Evolutionary conservation across 2,888 invertebrate genomes (phyloP), one percentile per base, ranked within the genome.

Genomic region (Nudaria mundana): DNA sequence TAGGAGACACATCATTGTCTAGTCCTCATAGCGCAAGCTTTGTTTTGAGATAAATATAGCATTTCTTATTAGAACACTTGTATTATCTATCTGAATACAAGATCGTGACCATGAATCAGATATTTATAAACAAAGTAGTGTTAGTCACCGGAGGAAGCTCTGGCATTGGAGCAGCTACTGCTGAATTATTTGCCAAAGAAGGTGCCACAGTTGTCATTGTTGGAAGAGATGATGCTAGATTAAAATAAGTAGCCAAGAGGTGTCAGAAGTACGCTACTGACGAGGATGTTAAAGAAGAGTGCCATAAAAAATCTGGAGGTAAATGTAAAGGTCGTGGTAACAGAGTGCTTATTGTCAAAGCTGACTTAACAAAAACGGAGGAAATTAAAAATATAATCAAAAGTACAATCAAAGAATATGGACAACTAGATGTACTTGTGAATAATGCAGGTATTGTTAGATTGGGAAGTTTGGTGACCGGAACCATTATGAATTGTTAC

Each of bases 131-230:
- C 7, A 79, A 76, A 66, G 70, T 76, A 0, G 72, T 74, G 2
- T 37, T 78, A 3, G 56, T 78, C 2, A 76, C 72, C 0, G 77
- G 77, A 1, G 69, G 63, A 0, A 72, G 76, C 40, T 65, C 72
- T 0, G 75, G 78, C 0, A 77, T 78, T 2, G 78, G 80, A 5
- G 76, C 73, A 1, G 50, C 71, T 1, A 62, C 67, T 5, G 77
- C 75, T 0, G 40, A 68, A 6, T 10, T 41, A 0, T 74, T 77
- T 12, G 58, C 71, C 15, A 69, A 63, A 41, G 66, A 77, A 53
- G 70, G 70, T 2, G 79, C 76, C 2, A 30, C 54, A 2, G 58
- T 80, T 1, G 67, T 50, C 0, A 55, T 78, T 8, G 64, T 74
- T 0, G 74, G 66, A 18, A 67, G 77, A 50, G 75, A 76, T 25